These are phyloP conservation scores for Geophilus truncorum DNA, from an alignment of 2,888 invertebrate species.

Conservation along the genomic window DNA sequence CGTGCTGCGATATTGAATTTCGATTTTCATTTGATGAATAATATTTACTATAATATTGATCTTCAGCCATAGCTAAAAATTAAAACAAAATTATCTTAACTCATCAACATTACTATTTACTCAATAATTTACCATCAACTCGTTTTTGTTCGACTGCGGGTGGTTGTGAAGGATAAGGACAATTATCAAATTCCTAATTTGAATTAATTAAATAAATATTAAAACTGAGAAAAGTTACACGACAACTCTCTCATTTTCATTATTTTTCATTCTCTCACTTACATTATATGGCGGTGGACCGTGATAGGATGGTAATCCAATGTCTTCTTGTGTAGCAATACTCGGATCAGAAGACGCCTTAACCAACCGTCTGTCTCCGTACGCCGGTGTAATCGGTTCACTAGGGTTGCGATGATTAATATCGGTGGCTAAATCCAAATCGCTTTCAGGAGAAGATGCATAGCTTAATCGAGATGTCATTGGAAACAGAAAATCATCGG, in stretches of 20 bases:
- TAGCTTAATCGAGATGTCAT: slow-evolving; percentile 94
- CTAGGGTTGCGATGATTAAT: slow-evolving; percentile 30
- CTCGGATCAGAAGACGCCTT: slow-evolving; percentile 92
- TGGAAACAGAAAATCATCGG: slow-evolving; percentile 98
- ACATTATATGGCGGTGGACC: slow-evolving; percentile 72
- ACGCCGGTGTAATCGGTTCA: slow-evolving; percentile 33
- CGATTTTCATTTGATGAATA: slow-evolving; percentile 31
- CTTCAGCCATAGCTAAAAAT: slow-evolving; percentile 7
- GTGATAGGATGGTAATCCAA: slow-evolving; percentile 46
- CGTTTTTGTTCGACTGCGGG: not conserved
- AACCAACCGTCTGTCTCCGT: slow-evolving; percentile 50
- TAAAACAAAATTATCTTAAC: not conserved
- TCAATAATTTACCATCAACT: not conserved
- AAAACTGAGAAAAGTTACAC: too few species aligned
- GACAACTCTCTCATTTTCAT: too few species aligned
- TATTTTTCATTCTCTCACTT: too few species aligned
- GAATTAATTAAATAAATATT: too few species aligned
- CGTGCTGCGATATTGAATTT: slow-evolving; percentile 29
- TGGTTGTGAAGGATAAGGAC: not conserved
- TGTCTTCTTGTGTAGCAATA: slow-evolving; percentile 84
- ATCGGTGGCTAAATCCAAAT: slow-evolving; percentile 60
- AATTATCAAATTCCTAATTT: not conserved
- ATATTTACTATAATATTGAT: slow-evolving; percentile 32
- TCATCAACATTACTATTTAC: not conserved
- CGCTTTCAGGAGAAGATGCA: slow-evolving; percentile 93